Evolutionary conservation across 2,113 vertebrate genomes (phyloP), one percentile per base, ranked within the genome.

Genomic region (Rissa tridactyla): DNA sequence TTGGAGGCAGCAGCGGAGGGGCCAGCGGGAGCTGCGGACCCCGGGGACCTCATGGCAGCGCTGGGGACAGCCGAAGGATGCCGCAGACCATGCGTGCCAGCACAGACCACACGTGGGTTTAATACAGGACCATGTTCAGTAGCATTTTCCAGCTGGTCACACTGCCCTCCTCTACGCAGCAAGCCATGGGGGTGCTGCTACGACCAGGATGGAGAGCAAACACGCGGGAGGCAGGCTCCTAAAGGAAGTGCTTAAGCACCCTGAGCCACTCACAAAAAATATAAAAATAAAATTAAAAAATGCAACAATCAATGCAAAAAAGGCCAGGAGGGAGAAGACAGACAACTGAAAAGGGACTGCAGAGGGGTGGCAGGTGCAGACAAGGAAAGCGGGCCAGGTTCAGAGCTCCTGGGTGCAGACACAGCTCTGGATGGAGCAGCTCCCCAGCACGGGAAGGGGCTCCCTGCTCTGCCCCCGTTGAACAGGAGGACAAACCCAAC

Each of bases 161-260:
- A 6, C 52, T 57, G 69, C 52, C 71, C 51, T 38, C 58, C 36
- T 26, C 78, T 9, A 8, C 0, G 1, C 19, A 15, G 44, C 68
- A 58, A 0, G 2, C 0, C 1, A 36, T 5, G 66, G 36, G 27
- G 40, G 47, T 8, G 52, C 70, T 87, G 81, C 49, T 42, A 30
- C 0, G 3, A 34, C 18, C n/a, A 47, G 86, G 32, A 52, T 5
- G 73, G 55, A 77, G 49, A 87, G 42, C 15, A 32, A 76, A 49
- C 8, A 22, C 11, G 16, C 3, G 2, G 44, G 26, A 75, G 6
- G 27, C 51, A 83, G 76, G 60, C 8, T 22, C 36, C 15, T 34
- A 32, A n/a, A n/a, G 51, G 51, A 78, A 54, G 32, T 5, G 14
- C 15, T 57, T 11, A 9, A 82, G 54, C 29, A 55, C 68, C 66